Percentiles rank a stretch among this genome's conserved stretches.
These are phyloP conservation scores for Phenacoccus solenopsis DNA, from an alignment of 1,140 invertebrate genomes.

Conservation along the genomic window DNA sequence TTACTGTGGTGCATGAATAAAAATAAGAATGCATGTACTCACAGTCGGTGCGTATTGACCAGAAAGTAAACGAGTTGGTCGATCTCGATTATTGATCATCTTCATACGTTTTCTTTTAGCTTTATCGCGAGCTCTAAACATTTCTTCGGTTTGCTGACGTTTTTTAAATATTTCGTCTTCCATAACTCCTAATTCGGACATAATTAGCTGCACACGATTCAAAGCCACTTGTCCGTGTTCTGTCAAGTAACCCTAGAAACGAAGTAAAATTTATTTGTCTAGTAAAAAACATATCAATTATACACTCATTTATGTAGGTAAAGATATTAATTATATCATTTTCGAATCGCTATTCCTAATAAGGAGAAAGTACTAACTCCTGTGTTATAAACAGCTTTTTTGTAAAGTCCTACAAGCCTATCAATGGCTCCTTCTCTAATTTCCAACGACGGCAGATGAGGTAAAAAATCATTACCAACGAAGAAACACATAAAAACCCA, in stretches of 20 bases:
- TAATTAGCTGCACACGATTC: slow-evolving; percentile 84
- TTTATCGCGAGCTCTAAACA: slow-evolving; percentile 65
- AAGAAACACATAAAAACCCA: slow-evolving; percentile 99
- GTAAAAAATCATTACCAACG: slow-evolving; percentile 98
- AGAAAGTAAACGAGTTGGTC: slow-evolving; percentile 16
- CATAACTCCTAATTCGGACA: slow-evolving; percentile 79
- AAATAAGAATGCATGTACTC: not conserved
- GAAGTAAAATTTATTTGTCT: too few relatives aligned
- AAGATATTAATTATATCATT: too few relatives aligned
- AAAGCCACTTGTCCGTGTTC: slow-evolving; percentile 88
- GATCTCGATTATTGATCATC: slow-evolving; percentile 25
- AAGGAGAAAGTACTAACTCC: slow-evolving; percentile 40
- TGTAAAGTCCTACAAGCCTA: slow-evolving; percentile 84
- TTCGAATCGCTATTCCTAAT: too few relatives aligned
- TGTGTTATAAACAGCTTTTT: slow-evolving; percentile 87
- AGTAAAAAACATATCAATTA: too few relatives aligned
- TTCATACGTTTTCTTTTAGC: slow-evolving; percentile 42
- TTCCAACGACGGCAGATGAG: slow-evolving; percentile 95
- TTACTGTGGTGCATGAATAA: not conserved
- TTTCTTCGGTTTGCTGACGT: slow-evolving; percentile 70
- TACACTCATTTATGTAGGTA: too few relatives aligned
- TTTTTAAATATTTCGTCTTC: slow-evolving; percentile 98
- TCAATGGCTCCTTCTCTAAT: slow-evolving; percentile 97
- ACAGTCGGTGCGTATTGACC: slow-evolving; percentile 22
- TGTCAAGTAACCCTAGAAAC: slow-evolving; percentile 75